A percentile compares a stretch with the other conserved stretches of the same genome.
phyloP scores from a whole-genome alignment of 1,140 invertebrate species.

The Nymphalis io region DNA sequence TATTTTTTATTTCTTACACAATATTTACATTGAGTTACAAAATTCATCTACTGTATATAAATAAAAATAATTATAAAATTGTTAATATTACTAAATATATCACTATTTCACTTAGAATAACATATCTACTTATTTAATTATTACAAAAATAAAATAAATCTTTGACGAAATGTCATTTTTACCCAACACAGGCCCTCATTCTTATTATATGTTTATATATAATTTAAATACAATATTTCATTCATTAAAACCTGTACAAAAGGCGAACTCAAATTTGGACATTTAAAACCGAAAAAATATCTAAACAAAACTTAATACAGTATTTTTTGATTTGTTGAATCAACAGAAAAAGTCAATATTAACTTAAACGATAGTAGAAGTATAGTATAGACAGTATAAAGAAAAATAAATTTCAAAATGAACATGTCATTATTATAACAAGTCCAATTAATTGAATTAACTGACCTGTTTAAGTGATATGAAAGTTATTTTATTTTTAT shows the following conservation, averaged over 20 bases:
- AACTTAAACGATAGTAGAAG: too few relatives aligned
- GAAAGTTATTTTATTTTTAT: too few relatives aligned
- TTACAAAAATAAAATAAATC: constrained; percentile 11
- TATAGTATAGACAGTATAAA: too few relatives aligned
- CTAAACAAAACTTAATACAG: too few relatives aligned
- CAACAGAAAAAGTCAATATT: too few relatives aligned
- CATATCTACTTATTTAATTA: constrained; percentile 4
- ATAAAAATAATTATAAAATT: constrained; percentile 25
- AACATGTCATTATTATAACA: too few relatives aligned
- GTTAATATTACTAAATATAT: constrained; percentile 11
- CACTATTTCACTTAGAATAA: constrained; percentile 4
- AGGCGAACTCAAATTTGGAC: not conserved
- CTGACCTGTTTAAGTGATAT: too few relatives aligned
- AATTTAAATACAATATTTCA: not conserved
- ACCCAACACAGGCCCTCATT: not conserved
- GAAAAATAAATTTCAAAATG: too few relatives aligned
- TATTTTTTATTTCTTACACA: constrained; percentile 24
- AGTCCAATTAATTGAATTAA: too few relatives aligned
- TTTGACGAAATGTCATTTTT: not conserved
- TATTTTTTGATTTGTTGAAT: too few relatives aligned
- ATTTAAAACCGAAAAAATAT: too few relatives aligned
- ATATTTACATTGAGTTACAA: constrained; percentile 32
- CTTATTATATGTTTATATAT: not conserved
- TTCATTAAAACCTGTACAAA: not conserved
- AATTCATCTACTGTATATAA: constrained; percentile 23